Base-by-base conservation (phyloP, 2,888 invertebrate species). In the Tetragonisca angustula region DNA sequence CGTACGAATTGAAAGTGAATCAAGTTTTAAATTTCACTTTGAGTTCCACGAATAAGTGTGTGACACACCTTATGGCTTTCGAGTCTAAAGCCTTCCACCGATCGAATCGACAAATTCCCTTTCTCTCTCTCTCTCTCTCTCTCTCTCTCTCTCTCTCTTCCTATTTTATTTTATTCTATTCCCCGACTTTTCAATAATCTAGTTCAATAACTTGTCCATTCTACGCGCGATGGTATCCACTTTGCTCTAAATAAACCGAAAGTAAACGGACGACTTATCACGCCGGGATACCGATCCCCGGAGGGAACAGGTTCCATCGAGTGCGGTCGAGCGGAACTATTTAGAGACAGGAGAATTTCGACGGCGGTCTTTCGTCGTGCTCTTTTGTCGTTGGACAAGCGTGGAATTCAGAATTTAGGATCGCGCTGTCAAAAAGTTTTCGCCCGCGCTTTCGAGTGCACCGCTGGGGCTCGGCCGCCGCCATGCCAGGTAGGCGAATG, bases 361-460 rank as follows among this genome's bases (percentile, higher is more conserved):
- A 50, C 24, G 50, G 43, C 32, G 75, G 77, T 77, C 79, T 78
- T 72, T 76, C 49, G 59, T 61, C 27, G 61, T 15, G 5, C 21
- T 4, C 36, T 19, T 13, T 71, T 50, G 62, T 73, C 70, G 56
- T 32, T 50, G 75, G 59, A 17, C 43, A 32, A 32, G 52, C 52
- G 49, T 68, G 61, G 21, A 76, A 81, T 79, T 49, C 72, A 62
- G 72, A 80, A 83, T 85, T 85, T 73, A 76, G 77, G 70, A 79
- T 82, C 82, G 19, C 72, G 64, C 49, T 77, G 54, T 78, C 71
- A 75, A 85, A 88, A 88, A 88, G 81, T 83, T 85, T 56, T 73
- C n/a, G 54, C 73, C 32, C 59, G 52, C 50, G 15, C 62, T 11
- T 43, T 67, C 62, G 76, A 83, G 62, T 76, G 67, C 82, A 85